Base-by-base conservation (phyloP, 2,888 invertebrate species). In the Emmelina monodactyla region DNA sequence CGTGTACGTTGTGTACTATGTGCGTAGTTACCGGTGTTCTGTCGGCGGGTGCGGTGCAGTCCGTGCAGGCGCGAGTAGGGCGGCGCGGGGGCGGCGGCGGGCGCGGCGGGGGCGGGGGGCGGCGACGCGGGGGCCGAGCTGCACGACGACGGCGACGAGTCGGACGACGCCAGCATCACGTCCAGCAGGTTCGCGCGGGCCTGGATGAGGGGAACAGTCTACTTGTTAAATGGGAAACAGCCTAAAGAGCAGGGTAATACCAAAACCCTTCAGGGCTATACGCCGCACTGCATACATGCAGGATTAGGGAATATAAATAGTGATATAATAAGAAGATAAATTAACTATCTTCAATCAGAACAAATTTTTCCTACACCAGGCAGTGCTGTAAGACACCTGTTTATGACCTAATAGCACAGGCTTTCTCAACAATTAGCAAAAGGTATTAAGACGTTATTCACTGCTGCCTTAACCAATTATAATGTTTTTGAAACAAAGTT, bases 111-210 rank as follows among this genome's bases (percentile, higher is more conserved):
- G 19, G 5, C 5, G 19, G 19, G 19, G 4, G 29, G 14, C 3
- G 75, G 66, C 45, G 70, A 73, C 0, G 76, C 76, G 3, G 78
- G 76, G 25, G 86, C 85, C 11, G 87, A 86, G 9, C 85, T 82
- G 47, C 85, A 85, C 3, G 87, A 88, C 16, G 86, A 88, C 14
- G 87, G 86, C 10, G 82, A 84, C 32, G 88, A 88, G 58, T 88
- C 88, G 53, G 88, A 88, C 5, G 88, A 88, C 12, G 88, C 87
- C 59, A 89, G 67, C 88, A 90, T 89, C 47, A 89, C 89, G 65
- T 90, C 90, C 37, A 89, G 65, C 4, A 90, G 71, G 65, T 88
- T 89, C 19, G 89, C 89, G 49, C 90, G 82, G 14, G 88, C 88
- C 89, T 90, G 63, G 2, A 9, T 19, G 9, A 19, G 9, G 19